phyloP scores from a whole-genome alignment of 2,113 vertebrate genomes.

The Alexandromys fortis region DNA sequence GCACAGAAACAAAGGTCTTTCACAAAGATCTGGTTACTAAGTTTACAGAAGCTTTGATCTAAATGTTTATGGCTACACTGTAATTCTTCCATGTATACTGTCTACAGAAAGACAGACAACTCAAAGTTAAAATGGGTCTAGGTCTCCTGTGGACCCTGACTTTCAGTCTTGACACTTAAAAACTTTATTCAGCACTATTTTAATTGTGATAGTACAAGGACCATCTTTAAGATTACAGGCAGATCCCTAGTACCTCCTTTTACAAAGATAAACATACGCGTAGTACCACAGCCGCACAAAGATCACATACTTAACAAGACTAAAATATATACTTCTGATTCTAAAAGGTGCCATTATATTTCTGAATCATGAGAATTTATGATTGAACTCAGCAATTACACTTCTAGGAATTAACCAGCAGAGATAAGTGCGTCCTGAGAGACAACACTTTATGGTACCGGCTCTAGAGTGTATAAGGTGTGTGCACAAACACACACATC shows the following conservation, averaged over 20 bases:
- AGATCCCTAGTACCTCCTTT: not conserved
- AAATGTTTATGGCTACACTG: not conserved
- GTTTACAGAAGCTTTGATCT: conserved; percentile 4
- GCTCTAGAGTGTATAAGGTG: not conserved
- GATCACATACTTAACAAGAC: conserved; percentile 12
- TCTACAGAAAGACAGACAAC: not conserved
- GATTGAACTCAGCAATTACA: conserved; percentile 36
- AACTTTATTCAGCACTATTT: conserved; percentile 14
- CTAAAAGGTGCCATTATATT: conserved; percentile 35
- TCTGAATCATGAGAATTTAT: conserved; percentile 45
- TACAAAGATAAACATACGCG: conserved; percentile 55
- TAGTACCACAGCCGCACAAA: not conserved
- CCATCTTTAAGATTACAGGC: not conserved
- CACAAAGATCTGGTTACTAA: not conserved
- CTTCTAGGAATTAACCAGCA: conserved; percentile 5
- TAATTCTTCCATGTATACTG: not conserved
- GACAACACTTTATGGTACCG: not conserved
- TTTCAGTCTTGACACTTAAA: conserved; percentile 42
- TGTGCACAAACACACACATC: not conserved
- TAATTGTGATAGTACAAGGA: conserved; percentile 17
- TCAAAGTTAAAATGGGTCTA: not conserved
- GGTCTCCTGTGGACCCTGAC: not conserved
- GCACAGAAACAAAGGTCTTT: conserved; percentile 11
- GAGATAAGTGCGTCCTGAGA: not conserved
- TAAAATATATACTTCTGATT: conserved; percentile 30